A percentile compares a stretch with the other conserved stretches of the same genome.
phyloP scores from a whole-genome alignment of 1,140 invertebrate species.

The Caerostris extrusa region DNA sequence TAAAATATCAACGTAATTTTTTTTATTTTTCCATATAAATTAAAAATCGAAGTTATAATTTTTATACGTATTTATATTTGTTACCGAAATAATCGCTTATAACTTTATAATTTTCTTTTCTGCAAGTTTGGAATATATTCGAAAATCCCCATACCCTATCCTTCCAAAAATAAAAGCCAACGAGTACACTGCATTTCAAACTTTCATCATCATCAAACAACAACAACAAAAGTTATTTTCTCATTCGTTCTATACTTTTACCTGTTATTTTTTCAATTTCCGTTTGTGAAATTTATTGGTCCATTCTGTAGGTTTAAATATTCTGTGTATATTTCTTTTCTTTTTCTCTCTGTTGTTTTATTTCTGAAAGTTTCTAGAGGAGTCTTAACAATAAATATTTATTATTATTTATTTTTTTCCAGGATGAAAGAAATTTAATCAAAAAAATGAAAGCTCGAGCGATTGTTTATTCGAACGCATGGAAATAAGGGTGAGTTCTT shows the following conservation, averaged over 20 bases:
- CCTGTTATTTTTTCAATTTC: neutral
- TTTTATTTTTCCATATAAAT: too few species aligned
- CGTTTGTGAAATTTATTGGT: constrained; percentile 22
- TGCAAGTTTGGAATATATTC: too few species aligned
- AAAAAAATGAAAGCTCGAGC: constrained; percentile 7
- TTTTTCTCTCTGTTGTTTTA: neutral
- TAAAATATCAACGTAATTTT: too few species aligned
- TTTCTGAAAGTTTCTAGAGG: neutral
- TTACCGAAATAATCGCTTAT: too few species aligned
- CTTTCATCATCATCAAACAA: neutral
- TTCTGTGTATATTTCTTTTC: neutral
- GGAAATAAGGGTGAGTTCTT: constrained; percentile 14
- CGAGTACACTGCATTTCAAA: neutral
- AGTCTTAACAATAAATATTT: constrained; percentile 24
- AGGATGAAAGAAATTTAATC: constrained; percentile 42
- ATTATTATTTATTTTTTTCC: neutral
- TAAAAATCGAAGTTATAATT: too few species aligned
- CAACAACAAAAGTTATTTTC: neutral
- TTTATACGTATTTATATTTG: too few species aligned
- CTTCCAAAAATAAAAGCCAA: too few species aligned
- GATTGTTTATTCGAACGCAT: neutral
- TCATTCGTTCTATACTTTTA: neutral
- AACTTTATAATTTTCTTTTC: too few species aligned
- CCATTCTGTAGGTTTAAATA: neutral
- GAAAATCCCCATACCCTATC: too few species aligned